These are phyloP conservation scores for Stichopus horrens DNA, from an alignment of 53 echinoderm and acorn worm genomes.

Conservation along the genomic window DNA sequence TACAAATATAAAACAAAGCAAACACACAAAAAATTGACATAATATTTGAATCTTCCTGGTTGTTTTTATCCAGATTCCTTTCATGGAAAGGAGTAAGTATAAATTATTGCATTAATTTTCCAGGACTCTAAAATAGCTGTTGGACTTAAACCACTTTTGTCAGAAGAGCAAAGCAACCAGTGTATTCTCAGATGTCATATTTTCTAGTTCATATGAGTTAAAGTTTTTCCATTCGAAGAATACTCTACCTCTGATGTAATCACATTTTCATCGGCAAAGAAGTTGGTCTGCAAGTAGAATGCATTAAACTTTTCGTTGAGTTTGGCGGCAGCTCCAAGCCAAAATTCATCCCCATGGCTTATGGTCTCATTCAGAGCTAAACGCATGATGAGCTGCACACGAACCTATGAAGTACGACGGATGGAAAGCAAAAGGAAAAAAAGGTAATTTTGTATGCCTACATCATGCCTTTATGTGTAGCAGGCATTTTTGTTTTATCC, in stretches of 20 bases:
- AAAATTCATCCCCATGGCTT: constrained; percentile 61
- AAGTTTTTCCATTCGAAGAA: background rate
- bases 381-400: constrained; percentile 72
- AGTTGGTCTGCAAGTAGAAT: constrained; percentile 50
- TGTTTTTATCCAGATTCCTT: too few species aligned
- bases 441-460: background rate
- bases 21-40: too few species aligned
- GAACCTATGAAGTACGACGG: constrained; percentile 52
- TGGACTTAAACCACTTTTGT: too few species aligned
- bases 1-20: too few species aligned
- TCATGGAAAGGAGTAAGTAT: too few species aligned
- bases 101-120: too few species aligned
- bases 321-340: constrained; percentile 55
- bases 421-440: background rate
- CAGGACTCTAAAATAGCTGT: too few species aligned
- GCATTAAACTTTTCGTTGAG: constrained; percentile 62
- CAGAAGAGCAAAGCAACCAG: too few species aligned
- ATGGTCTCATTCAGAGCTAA: constrained; percentile 72
- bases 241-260: constrained; percentile 65
- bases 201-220: too few species aligned
- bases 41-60: too few species aligned
- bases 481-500: too few species aligned
- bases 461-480: background rate
- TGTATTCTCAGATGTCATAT: too few species aligned
- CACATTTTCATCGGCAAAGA: constrained; percentile 64